Base-by-base conservation (phyloP, 2,113 vertebrate genomes). In the Recurvirostra avosetta region DNA sequence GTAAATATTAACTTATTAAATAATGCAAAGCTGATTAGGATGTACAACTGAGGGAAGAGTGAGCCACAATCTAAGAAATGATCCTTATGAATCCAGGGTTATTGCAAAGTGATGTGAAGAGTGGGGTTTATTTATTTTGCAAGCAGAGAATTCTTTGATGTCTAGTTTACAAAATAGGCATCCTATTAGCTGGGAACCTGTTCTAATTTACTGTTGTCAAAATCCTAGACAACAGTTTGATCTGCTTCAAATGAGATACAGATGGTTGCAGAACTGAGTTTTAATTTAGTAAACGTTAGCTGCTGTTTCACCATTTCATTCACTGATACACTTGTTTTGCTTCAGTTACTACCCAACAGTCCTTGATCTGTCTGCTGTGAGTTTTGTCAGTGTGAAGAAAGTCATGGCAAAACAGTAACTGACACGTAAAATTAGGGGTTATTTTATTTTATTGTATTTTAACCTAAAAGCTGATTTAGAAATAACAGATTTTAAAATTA, bases 201-300 rank as follows among this genome's bases (percentile, higher is more conserved):
- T 78, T 76, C 68, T 91, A 94, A 95, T 95, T 91, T 94, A 79
- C 40, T 81, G 27, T 59, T 88, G 65, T 94, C 63, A 79, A 90
- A 95, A 91, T 88, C 71, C 49, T 87, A 83, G 66, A 88, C 22
- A 91, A 76, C 5, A 11, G 50, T 86, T 95, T 96, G 72, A 84
- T 92, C 4, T 30, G n/a, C 40, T 95, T 94, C 92, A 97, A 98
- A 97, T 97, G 85, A 96, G 89, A 65, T 88, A 81, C 65, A 84
- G 91, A 86, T 86, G 91, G 88, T 58, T 94, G 74, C 38, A 66
- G 92, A 97, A 97, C 8, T 68, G 26, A 88, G 88, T 97, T 96
- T 95, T 84, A 98, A 97, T 98, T 97, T 97, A 95, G 34, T 78
- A 83, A 88, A 86, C 45, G 43, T 90, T 94, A 68, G 58, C n/a